phyloP scores from a whole-genome alignment of 2,888 invertebrate genomes.

The Penaeus monodon region DNA sequence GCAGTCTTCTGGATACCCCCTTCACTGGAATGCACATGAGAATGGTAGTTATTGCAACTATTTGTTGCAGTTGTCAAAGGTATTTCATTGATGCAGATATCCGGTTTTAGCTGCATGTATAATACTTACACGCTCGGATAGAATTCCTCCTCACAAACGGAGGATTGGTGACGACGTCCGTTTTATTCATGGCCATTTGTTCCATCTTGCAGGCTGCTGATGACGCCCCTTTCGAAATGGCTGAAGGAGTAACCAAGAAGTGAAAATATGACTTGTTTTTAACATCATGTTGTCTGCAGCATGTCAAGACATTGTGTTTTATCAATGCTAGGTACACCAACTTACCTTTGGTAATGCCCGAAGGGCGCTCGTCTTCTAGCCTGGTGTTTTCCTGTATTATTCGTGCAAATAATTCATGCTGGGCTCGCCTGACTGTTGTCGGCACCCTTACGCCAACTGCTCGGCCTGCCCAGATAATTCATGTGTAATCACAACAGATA shows the following conservation, averaged over 20 bases:
- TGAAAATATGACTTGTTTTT: background rate
- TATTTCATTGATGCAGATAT: background rate
- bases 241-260: background rate
- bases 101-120: background rate
- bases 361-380: conserved; percentile 45
- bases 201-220: conserved; percentile 33
- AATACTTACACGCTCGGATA: conserved; percentile 39
- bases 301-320: no score
- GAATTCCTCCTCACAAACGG: conserved; percentile 46
- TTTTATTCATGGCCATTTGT: conserved; percentile 22
- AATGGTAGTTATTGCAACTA: background rate
- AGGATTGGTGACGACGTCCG: background rate
- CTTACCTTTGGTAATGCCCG: conserved; percentile 47
- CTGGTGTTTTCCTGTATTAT: conserved; percentile 32
- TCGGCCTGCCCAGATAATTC: background rate
- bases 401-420: conserved; percentile 33
- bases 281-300: background rate
- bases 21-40: background rate
- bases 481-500: no score
- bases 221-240: conserved; percentile 36
- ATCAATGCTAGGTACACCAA: background rate
- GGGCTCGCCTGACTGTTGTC: conserved; percentile 16
- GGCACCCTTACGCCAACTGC: conserved; percentile 44
- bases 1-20: no score
- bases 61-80: background rate